A percentile compares a stretch with the other conserved stretches of the same genome.
phyloP scores from a whole-genome alignment of 2,113 vertebrate genomes.

The Bos indicus region DNA sequence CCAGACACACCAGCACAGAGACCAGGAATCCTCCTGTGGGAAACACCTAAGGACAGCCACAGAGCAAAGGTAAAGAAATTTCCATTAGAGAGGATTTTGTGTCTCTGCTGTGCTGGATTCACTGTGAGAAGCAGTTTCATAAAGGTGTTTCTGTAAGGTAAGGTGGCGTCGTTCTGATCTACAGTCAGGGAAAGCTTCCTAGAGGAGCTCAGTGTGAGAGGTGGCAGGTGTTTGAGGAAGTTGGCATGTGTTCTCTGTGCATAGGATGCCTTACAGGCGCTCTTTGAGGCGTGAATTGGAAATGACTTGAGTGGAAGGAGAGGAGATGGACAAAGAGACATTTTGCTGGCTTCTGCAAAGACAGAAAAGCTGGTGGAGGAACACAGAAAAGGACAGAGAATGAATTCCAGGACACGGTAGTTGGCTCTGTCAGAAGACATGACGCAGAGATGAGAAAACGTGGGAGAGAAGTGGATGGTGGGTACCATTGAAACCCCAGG shows the following conservation, averaged over 20 bases:
- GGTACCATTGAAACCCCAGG: not conserved
- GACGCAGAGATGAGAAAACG: not conserved
- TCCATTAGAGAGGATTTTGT: not conserved
- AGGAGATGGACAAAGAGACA: constrained; percentile 33
- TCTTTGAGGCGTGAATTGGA: not conserved
- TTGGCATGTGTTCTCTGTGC: not conserved
- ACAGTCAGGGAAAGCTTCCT: not conserved
- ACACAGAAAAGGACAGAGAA: not conserved
- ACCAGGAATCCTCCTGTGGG: not conserved
- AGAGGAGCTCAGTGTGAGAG: not conserved
- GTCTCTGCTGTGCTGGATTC: not conserved
- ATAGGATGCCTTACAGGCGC: not conserved
- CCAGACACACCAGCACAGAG: not conserved
- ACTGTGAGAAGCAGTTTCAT: constrained; percentile 8
- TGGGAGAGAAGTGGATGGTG: not conserved
- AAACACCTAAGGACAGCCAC: not conserved
- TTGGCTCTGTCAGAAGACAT: not conserved
- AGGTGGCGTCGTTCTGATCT: constrained; percentile 22
- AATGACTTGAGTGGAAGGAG: not conserved
- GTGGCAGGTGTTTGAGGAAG: constrained; percentile 12
- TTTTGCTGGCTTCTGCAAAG: constrained; percentile 34
- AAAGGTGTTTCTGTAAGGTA: not conserved
- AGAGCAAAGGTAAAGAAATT: not conserved
- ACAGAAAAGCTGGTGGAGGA: not conserved
- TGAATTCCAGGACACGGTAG: not conserved